Percentiles rank a stretch among this genome's conserved stretches.
phyloP scores from a whole-genome alignment of 2,888 invertebrate genomes.

The Habroteleia sp. region DNA sequence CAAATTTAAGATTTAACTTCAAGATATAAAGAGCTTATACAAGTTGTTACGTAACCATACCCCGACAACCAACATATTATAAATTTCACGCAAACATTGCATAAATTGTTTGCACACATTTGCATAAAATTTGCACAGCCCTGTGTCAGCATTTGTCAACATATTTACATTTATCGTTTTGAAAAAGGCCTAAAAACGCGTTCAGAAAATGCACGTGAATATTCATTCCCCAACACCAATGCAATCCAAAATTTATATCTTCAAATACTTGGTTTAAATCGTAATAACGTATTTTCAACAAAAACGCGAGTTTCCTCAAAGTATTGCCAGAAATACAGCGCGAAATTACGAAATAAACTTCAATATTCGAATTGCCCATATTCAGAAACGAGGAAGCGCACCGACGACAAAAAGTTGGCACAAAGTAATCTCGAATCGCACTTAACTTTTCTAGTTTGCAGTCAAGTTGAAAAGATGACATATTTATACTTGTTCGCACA shows the following conservation, averaged over 20 bases:
- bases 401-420: slow-evolving; percentile 53
- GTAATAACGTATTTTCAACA: no score
- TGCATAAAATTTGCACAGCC: slow-evolving; percentile 51
- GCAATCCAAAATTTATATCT: no score
- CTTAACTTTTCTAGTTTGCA: slow-evolving; percentile 63
- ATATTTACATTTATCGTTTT: slow-evolving; percentile 28
- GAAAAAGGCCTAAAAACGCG: slow-evolving; percentile 3
- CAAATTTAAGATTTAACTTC: slow-evolving; percentile 36
- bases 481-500: slow-evolving; percentile 55
- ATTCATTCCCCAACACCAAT: neutral
- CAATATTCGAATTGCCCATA: slow-evolving; percentile 49
- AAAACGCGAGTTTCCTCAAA: no score
- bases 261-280: no score
- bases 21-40: slow-evolving; percentile 50
- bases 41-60: slow-evolving; percentile 46
- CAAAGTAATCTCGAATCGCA: slow-evolving; percentile 56
- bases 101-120: slow-evolving; percentile 47
- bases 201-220: neutral
- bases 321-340: slow-evolving; percentile 16
- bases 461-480: slow-evolving; percentile 55
- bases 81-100: slow-evolving; percentile 50
- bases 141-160: slow-evolving; percentile 34
- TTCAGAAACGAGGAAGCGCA: slow-evolving; percentile 29
- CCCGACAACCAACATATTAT: slow-evolving; percentile 34
- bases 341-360: slow-evolving; percentile 51